Conservation (phyloP, 2,888 invertebrate genomes). For the Pocota personata region DNA sequence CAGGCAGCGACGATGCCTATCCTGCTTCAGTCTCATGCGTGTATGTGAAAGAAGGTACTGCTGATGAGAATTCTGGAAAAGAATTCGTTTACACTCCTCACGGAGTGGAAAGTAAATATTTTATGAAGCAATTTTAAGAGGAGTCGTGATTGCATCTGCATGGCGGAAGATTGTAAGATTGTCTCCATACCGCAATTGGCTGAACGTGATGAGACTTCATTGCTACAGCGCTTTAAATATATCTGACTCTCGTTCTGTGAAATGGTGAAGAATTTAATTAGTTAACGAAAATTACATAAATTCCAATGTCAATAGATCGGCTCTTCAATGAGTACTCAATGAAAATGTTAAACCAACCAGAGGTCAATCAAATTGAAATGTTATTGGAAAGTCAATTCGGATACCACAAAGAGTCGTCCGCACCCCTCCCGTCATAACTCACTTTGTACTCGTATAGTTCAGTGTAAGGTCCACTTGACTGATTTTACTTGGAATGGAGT, state of each 20-base stretch:
- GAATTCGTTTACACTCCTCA: conserved; percentile 43
- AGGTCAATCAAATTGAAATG: conserved; percentile 54
- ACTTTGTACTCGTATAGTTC: conserved; percentile 1
- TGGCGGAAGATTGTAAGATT: conserved; percentile 42
- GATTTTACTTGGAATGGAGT: conserved; percentile 31
- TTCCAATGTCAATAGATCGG: background rate
- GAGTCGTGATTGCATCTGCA: conserved; percentile 68
- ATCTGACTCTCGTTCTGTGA: background rate
- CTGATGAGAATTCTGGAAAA: conserved; percentile 42
- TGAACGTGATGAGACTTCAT: conserved; percentile 60
- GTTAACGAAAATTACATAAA: conserved; percentile 20
- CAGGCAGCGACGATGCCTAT: background rate
- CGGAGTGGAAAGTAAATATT: conserved; percentile 68
- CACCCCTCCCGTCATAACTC: background rate
- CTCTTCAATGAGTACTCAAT: background rate
- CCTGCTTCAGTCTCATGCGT: background rate
- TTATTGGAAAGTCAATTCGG: conserved; percentile 42
- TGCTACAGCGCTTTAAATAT: background rate
- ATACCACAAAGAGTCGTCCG: conserved; percentile 9
- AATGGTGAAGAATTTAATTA: conserved; percentile 53
- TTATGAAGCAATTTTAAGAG: conserved; percentile 60
- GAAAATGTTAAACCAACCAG: conserved; percentile 6
- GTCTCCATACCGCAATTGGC: conserved; percentile 50
- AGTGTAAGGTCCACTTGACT: conserved; percentile 50
- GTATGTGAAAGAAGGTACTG: conserved; percentile 30